These are phyloP conservation scores for Lydus trimaculatus DNA, from an alignment of 2,888 invertebrate species.

Conservation along the genomic window DNA sequence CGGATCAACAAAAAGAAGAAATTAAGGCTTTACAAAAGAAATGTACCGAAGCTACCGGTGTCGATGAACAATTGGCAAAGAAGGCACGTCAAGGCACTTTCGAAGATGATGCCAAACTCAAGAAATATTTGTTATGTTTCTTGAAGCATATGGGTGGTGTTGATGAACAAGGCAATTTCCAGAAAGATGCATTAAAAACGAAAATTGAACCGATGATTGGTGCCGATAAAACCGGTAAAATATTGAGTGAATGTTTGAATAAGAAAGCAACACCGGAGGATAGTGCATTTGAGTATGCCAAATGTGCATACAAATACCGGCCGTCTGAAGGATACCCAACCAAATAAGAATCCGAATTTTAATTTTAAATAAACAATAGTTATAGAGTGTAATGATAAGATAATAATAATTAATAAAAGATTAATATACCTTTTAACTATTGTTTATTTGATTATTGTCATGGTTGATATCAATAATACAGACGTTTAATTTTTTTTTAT, in stretches of 20 bases:
- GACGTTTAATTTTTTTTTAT: too few species aligned
- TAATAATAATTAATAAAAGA: too few species aligned
- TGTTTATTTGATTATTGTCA: too few species aligned
- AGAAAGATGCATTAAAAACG: slow-evolving; percentile 18
- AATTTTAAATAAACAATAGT: too few species aligned
- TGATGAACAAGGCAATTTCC: slow-evolving; percentile 25
- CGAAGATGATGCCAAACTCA: slow-evolving; percentile 41
- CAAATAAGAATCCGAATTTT: too few species aligned
- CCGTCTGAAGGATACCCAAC: background rate
- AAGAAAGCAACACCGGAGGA: background rate
- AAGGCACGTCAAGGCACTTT: slow-evolving; percentile 59
- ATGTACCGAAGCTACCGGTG: slow-evolving; percentile 47
- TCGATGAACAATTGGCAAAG: slow-evolving; percentile 41
- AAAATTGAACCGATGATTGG: slow-evolving; percentile 9
- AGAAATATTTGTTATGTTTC: slow-evolving; percentile 44
- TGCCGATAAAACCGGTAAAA: background rate
- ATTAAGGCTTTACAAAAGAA: slow-evolving; percentile 7
- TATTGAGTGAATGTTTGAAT: background rate
- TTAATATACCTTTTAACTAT: too few species aligned
- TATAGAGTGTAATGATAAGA: too few species aligned
- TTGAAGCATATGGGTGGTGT: slow-evolving; percentile 16
- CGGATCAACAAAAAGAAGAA: slow-evolving; percentile 9
- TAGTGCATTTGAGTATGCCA: slow-evolving; percentile 6
- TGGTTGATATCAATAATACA: too few species aligned
- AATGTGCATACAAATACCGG: slow-evolving; percentile 6